A percentile compares a stretch with the other conserved stretches of the same genome.
phyloP scores from a whole-genome alignment of 2,113 vertebrate genomes.

The Ageneiosus marmoratus region DNA sequence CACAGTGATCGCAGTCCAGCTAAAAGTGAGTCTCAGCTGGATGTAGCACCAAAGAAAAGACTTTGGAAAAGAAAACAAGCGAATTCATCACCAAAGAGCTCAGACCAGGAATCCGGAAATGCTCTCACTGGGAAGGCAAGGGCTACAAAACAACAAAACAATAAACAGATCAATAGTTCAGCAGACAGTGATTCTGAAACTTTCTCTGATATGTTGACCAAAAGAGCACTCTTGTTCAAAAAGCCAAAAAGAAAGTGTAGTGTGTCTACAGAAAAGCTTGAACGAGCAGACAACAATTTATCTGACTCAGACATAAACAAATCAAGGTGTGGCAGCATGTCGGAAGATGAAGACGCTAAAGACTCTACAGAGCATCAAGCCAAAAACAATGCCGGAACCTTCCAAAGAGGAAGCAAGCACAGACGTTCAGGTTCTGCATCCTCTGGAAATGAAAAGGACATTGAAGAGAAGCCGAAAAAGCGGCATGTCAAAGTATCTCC shows the following conservation, averaged over 20 bases:
- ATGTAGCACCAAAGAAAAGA: neutral
- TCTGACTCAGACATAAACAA: neutral
- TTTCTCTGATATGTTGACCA: neutral
- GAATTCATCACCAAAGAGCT: neutral
- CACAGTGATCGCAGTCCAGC: neutral
- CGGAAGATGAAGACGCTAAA: neutral
- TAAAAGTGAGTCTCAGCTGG: neutral
- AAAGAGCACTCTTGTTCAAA: neutral
- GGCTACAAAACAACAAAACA: neutral
- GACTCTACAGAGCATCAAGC: neutral
- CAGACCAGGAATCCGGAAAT: neutral
- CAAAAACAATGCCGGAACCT: neutral
- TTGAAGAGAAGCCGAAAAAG: neutral
- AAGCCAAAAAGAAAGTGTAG: neutral
- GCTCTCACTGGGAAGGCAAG: neutral
- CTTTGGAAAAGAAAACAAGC: neutral
- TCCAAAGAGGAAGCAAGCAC: neutral
- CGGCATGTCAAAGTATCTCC: neutral
- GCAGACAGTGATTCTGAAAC: neutral
- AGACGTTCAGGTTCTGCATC: neutral
- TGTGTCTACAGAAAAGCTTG: neutral
- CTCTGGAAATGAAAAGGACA: neutral
- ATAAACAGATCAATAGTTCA: neutral
- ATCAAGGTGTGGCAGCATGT: neutral
- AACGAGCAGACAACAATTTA: neutral